Conservation (phyloP, 2,113 vertebrate genomes). For the Urocynchramus pylzowi region DNA sequence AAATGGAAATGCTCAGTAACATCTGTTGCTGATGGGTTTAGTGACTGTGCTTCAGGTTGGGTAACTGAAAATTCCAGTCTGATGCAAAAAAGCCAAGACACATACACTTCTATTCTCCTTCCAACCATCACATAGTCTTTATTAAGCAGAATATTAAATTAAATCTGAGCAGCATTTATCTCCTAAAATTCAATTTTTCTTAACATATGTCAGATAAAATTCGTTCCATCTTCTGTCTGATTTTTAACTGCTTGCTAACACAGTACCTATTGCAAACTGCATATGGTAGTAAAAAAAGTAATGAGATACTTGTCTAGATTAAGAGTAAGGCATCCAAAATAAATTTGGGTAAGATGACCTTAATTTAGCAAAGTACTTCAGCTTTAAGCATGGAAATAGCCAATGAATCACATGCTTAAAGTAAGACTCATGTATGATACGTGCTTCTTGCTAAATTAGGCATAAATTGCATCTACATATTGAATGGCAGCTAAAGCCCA, state of each 20-base stretch:
- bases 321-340: slow-evolving; percentile 45
- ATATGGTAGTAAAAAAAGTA: not conserved
- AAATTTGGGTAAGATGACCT: not conserved
- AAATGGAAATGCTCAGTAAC: not conserved
- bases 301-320: slow-evolving; percentile 2
- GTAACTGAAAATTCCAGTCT: not conserved
- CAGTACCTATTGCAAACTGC: not conserved
- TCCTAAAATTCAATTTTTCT: slow-evolving; percentile 14
- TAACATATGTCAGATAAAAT: not conserved
- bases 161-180: slow-evolving; percentile 31
- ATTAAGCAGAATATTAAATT: slow-evolving; percentile 64
- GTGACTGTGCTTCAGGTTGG: not conserved
- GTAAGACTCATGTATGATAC: not conserved
- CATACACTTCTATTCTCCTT: slow-evolving; percentile 17
- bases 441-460: slow-evolving; percentile 21
- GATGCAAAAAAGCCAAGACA: slow-evolving; percentile 18
- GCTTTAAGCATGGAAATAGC: slow-evolving; percentile 22
- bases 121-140: slow-evolving; percentile 33
- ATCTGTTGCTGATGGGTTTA: not conserved
- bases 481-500: not conserved
- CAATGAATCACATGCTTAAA: slow-evolving; percentile 27
- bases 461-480: not conserved
- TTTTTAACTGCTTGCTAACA: slow-evolving; percentile 9
- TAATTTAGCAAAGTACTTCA: slow-evolving; percentile 5
- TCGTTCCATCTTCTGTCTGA: not conserved